Conservation (phyloP, 2,888 invertebrate species). For the Gastracanthus pulcherrimus region DNA sequence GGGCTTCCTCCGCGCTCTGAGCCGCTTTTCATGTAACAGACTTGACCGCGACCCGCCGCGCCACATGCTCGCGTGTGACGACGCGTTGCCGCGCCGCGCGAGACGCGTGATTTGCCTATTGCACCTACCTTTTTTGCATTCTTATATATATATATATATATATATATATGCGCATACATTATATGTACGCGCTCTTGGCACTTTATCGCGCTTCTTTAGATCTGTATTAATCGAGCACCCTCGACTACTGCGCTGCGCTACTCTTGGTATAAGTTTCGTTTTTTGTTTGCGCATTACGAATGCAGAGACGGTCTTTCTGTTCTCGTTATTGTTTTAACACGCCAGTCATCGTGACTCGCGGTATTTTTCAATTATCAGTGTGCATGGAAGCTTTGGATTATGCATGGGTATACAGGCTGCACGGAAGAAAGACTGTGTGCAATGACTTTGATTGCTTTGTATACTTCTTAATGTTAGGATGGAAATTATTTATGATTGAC, state of each 20-base stretch:
- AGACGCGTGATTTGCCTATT: slow-evolving; percentile 54
- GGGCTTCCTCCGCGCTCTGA: slow-evolving; percentile 70
- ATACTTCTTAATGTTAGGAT: no score
- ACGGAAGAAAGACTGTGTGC: no score
- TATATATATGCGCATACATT: no score
- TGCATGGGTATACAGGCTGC: no score
- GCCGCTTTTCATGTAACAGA: slow-evolving; percentile 73
- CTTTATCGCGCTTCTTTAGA: not conserved
- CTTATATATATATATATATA: not conserved
- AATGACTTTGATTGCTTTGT: no score
- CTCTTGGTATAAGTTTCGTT: not conserved
- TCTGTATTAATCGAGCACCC: not conserved
- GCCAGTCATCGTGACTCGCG: not conserved
- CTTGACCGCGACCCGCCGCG: slow-evolving; percentile 65
- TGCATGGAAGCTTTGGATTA: no score
- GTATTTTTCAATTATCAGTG: not conserved
- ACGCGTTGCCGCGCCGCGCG: slow-evolving; percentile 52
- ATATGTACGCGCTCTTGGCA: not conserved
- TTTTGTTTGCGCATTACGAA: not conserved
- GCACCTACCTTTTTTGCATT: not conserved
- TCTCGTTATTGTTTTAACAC: not conserved
- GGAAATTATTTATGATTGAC: no score
- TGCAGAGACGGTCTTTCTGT: not conserved
- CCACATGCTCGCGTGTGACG: slow-evolving; percentile 62
- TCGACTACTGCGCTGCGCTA: not conserved